Evolutionary conservation across 1,140 invertebrate genomes (phyloP), one percentile per base, ranked within the genome.

Genomic region (Pseudomyrmex pallidus): DNA sequence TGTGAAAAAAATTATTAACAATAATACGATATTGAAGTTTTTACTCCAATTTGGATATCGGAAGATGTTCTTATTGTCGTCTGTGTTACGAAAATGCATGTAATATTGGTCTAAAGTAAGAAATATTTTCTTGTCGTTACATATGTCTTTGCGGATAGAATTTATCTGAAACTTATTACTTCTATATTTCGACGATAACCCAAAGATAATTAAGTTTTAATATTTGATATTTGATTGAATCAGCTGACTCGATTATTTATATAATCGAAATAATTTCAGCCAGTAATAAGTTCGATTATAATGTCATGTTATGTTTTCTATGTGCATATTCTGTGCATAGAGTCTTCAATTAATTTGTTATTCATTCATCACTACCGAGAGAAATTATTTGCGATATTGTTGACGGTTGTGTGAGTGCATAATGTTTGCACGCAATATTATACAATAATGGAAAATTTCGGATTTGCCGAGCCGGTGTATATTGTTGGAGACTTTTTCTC

Each of bases 291-390:
- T 46, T 12, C 35, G 64, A 48, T 35, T 44, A 48, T 62, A 50
- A 20, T n/a, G 5, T 48, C 13, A 1, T 22, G 5, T 59, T 3
- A n/a, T 20, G 17, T 78, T 57, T 78, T 67, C 35, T 35, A 25
- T 15, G 5, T 15, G 22, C 8, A 15, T 54, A 48, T 54, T 78
- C 68, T 57, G 20, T 57, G 20, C 35, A 25, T 25, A 57, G 50
- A 48, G 20, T 17, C 54, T 80, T 72, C 54, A 70, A 80, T 72
- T 80, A 80, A 80, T 80, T 72, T 72, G 20, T 50, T 46, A 70
- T 57, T 70, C n/a, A 59, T 68, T 48, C 54, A 50, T 59, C 35
- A 35, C 35, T n/a, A 22, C 9, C 15, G 35, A 0, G 1, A 59
- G 44, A 70, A 15, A 56, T 72, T 70, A 50, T 35, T 12, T 35